A percentile compares a stretch with the other conserved stretches of the same genome.
phyloP scores from a whole-genome alignment of 2,113 vertebrate species.

The Hucho hucho region DNA sequence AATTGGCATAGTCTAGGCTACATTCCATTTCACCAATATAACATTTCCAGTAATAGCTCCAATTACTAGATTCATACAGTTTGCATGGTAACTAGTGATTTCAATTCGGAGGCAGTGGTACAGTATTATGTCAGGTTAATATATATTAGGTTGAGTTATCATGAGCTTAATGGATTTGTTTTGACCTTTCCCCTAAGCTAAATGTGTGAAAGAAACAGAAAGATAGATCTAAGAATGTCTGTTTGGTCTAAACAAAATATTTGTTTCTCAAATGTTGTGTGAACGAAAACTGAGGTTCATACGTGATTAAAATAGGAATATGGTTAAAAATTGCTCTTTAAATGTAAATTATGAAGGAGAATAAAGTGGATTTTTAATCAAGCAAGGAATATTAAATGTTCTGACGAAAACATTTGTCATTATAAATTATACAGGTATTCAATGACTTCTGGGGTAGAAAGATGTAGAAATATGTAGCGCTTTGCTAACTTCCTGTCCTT shows the following conservation, averaged over 20 bases:
- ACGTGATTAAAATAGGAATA: no score
- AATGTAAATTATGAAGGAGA: no score
- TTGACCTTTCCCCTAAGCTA: background rate
- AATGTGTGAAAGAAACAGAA: background rate
- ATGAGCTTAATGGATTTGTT: background rate
- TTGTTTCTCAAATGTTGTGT: no score
- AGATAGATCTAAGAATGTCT: background rate
- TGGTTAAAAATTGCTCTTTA: no score
- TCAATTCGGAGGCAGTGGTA: background rate
- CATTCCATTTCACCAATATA: background rate
- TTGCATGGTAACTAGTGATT: background rate
- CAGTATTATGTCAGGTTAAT: no score
- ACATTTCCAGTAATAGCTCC: background rate
- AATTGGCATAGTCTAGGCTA: slow-evolving; percentile 18
- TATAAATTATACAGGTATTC: slow-evolving; percentile 3
- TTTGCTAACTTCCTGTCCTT: background rate
- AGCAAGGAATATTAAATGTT: no score
- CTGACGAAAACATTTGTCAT: no score
- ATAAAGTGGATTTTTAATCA: no score
- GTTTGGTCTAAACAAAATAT: no score
- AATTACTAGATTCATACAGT: background rate
- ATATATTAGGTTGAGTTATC: background rate
- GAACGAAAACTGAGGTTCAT: no score
- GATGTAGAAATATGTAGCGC: slow-evolving; percentile 11
- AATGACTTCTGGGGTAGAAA: background rate